Evolutionary conservation across 2,888 invertebrate species (phyloP).

Genomic region (Shargacucullia verbasci): DNA sequence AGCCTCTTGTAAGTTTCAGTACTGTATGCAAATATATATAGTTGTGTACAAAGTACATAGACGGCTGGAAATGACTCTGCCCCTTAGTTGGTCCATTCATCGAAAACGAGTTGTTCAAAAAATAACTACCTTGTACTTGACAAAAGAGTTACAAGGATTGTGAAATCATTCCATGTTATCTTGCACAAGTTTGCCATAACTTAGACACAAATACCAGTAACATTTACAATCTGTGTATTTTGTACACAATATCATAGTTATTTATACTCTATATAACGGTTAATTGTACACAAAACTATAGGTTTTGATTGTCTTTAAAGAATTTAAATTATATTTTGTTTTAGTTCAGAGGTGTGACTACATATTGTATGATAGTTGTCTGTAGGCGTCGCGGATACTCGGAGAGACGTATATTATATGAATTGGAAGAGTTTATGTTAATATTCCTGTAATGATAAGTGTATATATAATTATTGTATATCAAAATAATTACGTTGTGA

Average conservation of each 20-base stretch:
- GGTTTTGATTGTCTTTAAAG: conserved; percentile 32
- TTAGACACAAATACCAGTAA: conserved; percentile 10
- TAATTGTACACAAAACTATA: conserved; percentile 18
- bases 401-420: conserved; percentile 45
- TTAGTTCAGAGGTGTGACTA: conserved; percentile 30
- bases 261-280: conserved; percentile 21
- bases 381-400: conserved; percentile 30
- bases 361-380: conserved; percentile 44
- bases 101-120: conserved; percentile 6
- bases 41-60: conserved; percentile 32
- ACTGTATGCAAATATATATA: conserved; percentile 14
- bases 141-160: not conserved
- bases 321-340: conserved; percentile 42
- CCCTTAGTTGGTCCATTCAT: not conserved
- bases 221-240: conserved; percentile 38
- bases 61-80: not conserved
- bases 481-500: conserved; percentile 65
- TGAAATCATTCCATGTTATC: conserved; percentile 17
- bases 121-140: not conserved
- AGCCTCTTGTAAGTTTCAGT: conserved; percentile 15
- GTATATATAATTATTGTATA: conserved; percentile 75
- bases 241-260: conserved; percentile 27
- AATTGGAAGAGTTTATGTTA: conserved; percentile 68
- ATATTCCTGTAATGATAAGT: conserved; percentile 80
- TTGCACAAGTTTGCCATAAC: conserved; percentile 33